A percentile compares a stretch with the other conserved stretches of the same genome.
phyloP scores from a whole-genome alignment of 2,888 invertebrate genomes.

The Eilema sororculum region DNA sequence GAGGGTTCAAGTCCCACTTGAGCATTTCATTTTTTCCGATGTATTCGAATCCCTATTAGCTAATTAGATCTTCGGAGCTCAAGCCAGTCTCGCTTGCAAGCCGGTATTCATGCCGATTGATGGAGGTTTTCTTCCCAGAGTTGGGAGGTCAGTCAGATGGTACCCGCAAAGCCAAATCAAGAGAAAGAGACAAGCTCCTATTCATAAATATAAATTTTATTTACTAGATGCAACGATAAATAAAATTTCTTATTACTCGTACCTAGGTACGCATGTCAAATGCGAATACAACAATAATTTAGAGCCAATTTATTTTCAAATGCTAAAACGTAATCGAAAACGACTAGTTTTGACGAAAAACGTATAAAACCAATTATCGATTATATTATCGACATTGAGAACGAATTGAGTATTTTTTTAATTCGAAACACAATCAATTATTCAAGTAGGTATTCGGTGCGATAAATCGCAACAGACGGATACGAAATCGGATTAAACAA shows the following conservation, averaged over 20 bases:
- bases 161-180: background rate
- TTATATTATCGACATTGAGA: constrained; percentile 62
- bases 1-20: no score
- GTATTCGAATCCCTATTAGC: no score
- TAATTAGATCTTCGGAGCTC: no score
- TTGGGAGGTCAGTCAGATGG: background rate
- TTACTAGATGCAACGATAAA: no score
- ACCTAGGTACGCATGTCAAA: constrained; percentile 49
- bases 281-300: constrained; percentile 53
- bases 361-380: constrained; percentile 60
- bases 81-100: background rate
- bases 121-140: background rate
- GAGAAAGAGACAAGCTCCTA: no score
- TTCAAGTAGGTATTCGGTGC: constrained; percentile 55
- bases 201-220: no score
- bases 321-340: constrained; percentile 51
- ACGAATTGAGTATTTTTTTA: constrained; percentile 57
- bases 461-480: constrained; percentile 64
- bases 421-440: constrained; percentile 63
- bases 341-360: constrained; percentile 39
- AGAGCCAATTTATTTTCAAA: constrained; percentile 53
- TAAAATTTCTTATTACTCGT: constrained; percentile 35
- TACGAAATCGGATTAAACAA: constrained; percentile 59
- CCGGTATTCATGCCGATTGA: background rate
- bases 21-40: no score